phyloP scores from a whole-genome alignment of 1,140 invertebrate genomes.

The Drosophila saltans region DNA sequence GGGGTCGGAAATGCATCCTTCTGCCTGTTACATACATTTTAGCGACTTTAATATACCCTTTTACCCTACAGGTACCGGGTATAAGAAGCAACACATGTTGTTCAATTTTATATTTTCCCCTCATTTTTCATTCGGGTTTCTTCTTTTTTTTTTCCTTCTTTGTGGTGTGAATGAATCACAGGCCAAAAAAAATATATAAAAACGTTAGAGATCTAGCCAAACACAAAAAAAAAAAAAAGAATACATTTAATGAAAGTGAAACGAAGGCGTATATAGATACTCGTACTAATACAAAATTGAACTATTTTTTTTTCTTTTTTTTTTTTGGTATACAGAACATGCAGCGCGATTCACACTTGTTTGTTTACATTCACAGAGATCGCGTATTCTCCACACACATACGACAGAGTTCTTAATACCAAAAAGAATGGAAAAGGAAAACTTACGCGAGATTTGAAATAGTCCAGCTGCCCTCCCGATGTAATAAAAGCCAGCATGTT shows the following conservation, averaged over 20 bases:
- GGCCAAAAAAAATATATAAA: neutral
- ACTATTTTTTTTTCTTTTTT: neutral
- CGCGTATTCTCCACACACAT: neutral
- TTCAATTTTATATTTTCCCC: neutral
- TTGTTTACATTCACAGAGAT: conserved; percentile 6
- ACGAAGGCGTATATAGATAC: neutral
- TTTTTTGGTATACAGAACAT: neutral
- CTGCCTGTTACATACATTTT: no score
- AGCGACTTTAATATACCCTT: no score
- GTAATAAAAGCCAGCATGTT: conserved; percentile 32
- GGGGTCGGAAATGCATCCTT: no score
- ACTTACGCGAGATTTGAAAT: conserved; percentile 64
- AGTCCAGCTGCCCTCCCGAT: conserved; percentile 61
- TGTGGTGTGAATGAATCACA: conserved; percentile 11
- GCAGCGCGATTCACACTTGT: neutral
- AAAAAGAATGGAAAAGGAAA: conserved; percentile 22
- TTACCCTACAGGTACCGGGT: no score
- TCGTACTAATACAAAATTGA: conserved; percentile 1
- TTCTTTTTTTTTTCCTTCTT: neutral
- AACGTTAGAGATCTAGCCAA: neutral
- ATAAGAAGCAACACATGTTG: neutral
- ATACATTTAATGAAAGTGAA: conserved; percentile 4
- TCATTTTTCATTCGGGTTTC: neutral
- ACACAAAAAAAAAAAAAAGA: neutral
- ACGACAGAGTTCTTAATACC: conserved; percentile 16